Evolutionary conservation across 2,797 vertebrate genomes (phyloP).

Genomic region (Antrozous pallidus): DNA sequence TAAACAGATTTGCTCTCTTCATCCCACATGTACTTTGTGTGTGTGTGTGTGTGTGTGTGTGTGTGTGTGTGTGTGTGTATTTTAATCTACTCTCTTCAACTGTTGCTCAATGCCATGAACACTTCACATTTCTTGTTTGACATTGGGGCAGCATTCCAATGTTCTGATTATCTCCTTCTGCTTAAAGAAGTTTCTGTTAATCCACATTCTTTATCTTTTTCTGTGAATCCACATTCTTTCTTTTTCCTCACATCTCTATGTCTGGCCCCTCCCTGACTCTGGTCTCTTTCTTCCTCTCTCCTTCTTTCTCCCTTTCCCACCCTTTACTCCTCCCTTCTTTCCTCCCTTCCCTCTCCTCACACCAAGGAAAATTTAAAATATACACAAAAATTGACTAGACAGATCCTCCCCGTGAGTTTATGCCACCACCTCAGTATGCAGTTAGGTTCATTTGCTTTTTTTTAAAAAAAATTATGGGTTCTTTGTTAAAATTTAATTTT

Average conservation of each 20-base stretch:
- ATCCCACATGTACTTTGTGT: neutral
- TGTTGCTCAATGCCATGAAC: neutral
- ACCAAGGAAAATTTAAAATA: constrained; percentile 13
- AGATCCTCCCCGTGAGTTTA: neutral
- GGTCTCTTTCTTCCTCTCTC: no score
- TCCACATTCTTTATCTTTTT: neutral
- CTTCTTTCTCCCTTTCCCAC: neutral
- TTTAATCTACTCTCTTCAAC: neutral
- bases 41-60: no score
- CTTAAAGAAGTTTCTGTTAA: constrained; percentile 15
- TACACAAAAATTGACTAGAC: neutral
- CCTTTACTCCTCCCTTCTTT: neutral
- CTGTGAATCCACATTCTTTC: neutral
- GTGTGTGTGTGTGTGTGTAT: no score
- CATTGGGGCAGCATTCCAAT: neutral
- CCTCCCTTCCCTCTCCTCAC: neutral
- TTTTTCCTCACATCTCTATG: neutral
- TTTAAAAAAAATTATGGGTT: neutral
- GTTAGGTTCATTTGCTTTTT: constrained; percentile 5
- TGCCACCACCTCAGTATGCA: neutral
- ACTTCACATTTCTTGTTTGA: neutral
- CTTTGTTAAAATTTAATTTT: neutral
- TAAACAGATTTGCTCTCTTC: neutral
- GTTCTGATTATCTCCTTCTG: neutral
- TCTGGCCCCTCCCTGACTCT: neutral